phyloP scores from a whole-genome alignment of 2,888 invertebrate genomes.

The Dynastes tityus region DNA sequence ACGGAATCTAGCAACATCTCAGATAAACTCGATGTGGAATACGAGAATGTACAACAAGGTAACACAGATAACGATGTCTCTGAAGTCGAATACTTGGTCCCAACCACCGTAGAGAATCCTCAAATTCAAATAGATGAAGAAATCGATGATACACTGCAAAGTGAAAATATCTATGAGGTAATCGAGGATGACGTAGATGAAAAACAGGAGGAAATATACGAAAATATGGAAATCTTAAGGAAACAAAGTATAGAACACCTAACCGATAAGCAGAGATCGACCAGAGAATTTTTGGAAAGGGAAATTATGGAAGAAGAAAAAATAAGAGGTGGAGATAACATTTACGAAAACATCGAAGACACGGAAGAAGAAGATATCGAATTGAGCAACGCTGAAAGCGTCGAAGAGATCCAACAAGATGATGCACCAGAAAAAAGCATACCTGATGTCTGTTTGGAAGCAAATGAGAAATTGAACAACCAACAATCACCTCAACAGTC shows the following conservation, averaged over 20 bases:
- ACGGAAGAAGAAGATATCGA: conserved; percentile 50
- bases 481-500: conserved; percentile 47
- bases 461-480: conserved; percentile 41
- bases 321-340: conserved; percentile 51
- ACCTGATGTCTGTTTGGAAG: conserved; percentile 43
- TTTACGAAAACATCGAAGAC: conserved; percentile 59
- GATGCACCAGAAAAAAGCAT: conserved; percentile 37
- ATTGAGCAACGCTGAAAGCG: conserved; percentile 34
- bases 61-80: conserved; percentile 46
- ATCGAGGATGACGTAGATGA: conserved; percentile 41
- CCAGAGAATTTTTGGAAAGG: conserved; percentile 46
- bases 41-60: conserved; percentile 57
- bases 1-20: conserved; percentile 40
- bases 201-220: conserved; percentile 42
- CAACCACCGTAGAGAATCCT: conserved; percentile 1
- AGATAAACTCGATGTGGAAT: conserved; percentile 50
- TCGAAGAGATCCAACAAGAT: conserved; percentile 31
- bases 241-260: conserved; percentile 25
- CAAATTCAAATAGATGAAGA: conserved; percentile 1
- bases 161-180: conserved; percentile 46
- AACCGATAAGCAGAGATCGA: neutral
- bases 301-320: conserved; percentile 51
- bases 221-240: conserved; percentile 46
- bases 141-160: conserved; percentile 30
- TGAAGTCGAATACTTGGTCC: conserved; percentile 38